Evolutionary conservation across 2,113 vertebrate species (phyloP).

Genomic region (Siniperca chuatsi): DNA sequence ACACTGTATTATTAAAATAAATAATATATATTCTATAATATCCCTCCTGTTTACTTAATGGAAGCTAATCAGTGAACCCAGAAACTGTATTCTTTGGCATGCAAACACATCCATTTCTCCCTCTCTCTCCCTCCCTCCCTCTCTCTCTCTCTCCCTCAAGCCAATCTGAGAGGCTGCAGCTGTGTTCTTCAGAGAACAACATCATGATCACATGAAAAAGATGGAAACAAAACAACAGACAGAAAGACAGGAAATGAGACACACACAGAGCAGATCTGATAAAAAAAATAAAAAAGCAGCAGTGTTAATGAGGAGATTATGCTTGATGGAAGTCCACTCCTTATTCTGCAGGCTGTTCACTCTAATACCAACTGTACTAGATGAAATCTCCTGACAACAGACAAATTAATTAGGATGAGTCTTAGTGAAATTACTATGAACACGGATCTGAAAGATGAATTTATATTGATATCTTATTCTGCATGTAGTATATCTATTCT

Average conservation of each 20-base stretch:
- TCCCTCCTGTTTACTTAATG: not conserved
- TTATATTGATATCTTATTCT: slow-evolving; percentile 22
- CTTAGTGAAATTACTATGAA: slow-evolving; percentile 22
- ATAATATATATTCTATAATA: no score
- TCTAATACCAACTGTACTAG: slow-evolving; percentile 39
- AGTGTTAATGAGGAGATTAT: slow-evolving; percentile 68
- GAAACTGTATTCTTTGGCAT: not conserved
- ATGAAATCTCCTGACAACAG: slow-evolving; percentile 56
- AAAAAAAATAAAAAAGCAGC: slow-evolving; percentile 14
- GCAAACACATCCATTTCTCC: not conserved
- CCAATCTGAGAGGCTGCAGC: slow-evolving; percentile 52
- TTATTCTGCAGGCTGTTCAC: slow-evolving; percentile 33
- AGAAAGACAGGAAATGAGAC: slow-evolving; percentile 47
- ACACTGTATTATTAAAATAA: no score
- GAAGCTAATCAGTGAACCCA: not conserved
- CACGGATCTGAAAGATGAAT: slow-evolving; percentile 43
- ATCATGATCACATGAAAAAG: slow-evolving; percentile 39
- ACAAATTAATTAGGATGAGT: slow-evolving; percentile 50
- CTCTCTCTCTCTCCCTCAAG: not conserved
- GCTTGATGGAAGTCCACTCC: slow-evolving; percentile 38
- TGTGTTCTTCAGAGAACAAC: slow-evolving; percentile 21
- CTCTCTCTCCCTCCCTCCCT: not conserved
- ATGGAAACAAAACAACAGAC: slow-evolving; percentile 45
- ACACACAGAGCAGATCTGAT: slow-evolving; percentile 37
- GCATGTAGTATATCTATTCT: slow-evolving; percentile 15